These are phyloP conservation scores for Cataglyphis albicans DNA, from an alignment of 2,888 invertebrate species.

Conservation along the genomic window DNA sequence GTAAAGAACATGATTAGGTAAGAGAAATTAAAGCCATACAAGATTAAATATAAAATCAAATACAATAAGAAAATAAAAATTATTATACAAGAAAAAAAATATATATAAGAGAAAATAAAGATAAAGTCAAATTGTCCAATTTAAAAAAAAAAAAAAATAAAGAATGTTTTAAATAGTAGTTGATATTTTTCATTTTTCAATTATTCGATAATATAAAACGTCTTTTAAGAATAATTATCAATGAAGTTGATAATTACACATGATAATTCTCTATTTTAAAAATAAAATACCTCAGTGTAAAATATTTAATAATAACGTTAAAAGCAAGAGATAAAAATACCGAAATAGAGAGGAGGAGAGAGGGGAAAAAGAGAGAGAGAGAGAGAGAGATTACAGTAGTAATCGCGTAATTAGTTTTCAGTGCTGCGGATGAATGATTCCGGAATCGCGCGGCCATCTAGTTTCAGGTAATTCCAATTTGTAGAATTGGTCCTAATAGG, in stretches of 20 bases:
- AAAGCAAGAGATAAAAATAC: background rate
- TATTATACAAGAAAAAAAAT: background rate
- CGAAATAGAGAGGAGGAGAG: background rate
- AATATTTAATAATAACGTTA: background rate
- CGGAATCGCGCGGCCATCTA: conserved; percentile 20
- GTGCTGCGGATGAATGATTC: conserved; percentile 32
- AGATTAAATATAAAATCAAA: background rate
- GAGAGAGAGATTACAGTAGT: background rate
- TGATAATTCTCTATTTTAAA: background rate
- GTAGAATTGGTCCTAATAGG: conserved; percentile 28
- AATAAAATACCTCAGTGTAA: background rate
- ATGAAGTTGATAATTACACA: no score
- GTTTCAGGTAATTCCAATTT: conserved; percentile 40
- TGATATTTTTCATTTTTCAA: background rate
- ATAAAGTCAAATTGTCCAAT: background rate
- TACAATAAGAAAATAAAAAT: background rate
- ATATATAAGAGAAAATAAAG: background rate
- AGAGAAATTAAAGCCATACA: background rate
- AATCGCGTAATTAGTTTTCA: conserved; percentile 45
- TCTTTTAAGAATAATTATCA: background rate
- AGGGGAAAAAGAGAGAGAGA: background rate
- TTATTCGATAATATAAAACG: background rate
- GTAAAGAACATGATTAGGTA: background rate
- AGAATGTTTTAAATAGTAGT: background rate
- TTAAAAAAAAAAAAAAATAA: background rate